Percentiles rank a stretch among this genome's conserved stretches.
Conservation (phyloP, 2,113 vertebrate species). For the Calidris pygmaea region DNA sequence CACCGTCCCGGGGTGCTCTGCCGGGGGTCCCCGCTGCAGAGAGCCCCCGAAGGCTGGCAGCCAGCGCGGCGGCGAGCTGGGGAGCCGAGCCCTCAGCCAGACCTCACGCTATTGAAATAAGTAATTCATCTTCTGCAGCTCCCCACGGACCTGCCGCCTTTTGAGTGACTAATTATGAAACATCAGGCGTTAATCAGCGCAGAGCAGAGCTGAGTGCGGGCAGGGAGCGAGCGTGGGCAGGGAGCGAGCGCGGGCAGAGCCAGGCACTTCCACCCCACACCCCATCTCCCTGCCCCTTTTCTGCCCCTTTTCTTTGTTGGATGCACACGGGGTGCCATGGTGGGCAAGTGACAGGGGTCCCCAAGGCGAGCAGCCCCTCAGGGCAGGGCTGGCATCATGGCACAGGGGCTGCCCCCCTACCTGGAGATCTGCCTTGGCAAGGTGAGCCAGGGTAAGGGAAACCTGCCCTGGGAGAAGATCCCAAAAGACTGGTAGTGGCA, state of each 20-base stretch:
- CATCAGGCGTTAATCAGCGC: neutral
- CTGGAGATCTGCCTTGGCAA: neutral
- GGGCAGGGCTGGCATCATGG: neutral
- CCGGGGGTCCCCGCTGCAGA: neutral
- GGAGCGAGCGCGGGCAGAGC: neutral
- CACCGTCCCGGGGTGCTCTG: neutral
- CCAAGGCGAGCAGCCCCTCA: neutral
- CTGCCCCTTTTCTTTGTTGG: neutral
- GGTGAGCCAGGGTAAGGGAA: neutral
- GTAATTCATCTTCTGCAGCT: conserved; percentile 16
- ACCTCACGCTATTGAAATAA: neutral
- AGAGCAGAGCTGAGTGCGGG: neutral
- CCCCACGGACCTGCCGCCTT: neutral
- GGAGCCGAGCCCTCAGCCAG: neutral
- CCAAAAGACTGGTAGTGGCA: neutral
- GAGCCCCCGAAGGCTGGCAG: neutral
- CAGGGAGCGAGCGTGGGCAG: neutral
- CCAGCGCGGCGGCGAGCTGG: accelerated
- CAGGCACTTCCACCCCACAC: neutral
- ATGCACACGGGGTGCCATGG: accelerated
- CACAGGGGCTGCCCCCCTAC: neutral
- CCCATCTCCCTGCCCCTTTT: neutral
- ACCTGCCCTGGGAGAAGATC: neutral
- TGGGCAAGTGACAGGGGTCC: neutral
- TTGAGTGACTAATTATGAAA: conserved; percentile 48